A percentile compares a stretch with the other conserved stretches of the same genome.
Evolutionary conservation across 1,140 invertebrate genomes (phyloP).

Genomic region (Cydia pomonella): DNA sequence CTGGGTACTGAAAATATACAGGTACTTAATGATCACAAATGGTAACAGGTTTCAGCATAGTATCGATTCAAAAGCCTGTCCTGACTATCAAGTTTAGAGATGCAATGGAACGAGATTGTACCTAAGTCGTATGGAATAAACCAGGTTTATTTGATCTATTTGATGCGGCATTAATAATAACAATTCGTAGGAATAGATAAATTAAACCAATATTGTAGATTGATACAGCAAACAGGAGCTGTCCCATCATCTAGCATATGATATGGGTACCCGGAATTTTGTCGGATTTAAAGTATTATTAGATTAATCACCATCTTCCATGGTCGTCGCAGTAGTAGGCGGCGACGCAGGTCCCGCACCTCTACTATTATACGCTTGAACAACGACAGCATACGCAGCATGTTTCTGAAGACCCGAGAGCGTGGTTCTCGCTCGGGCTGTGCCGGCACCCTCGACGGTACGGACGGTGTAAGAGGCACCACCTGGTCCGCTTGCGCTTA

Average conservation of each 20-base stretch:
- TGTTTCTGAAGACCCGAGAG: constrained; percentile 89
- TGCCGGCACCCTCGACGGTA: constrained; percentile 87
- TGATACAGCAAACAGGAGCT: not conserved
- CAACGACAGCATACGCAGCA: constrained; percentile 93
- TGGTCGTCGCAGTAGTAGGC: constrained; percentile 90
- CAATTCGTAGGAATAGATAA: not conserved
- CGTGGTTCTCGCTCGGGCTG: constrained; percentile 75
- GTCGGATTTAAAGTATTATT: not conserved
- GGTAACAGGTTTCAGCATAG: not conserved
- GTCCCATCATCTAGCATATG: not conserved
- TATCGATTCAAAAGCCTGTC: no score
- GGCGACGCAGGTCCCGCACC: constrained; percentile 93
- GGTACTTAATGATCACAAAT: not conserved
- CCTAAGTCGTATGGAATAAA: no score
- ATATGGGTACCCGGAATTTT: no score
- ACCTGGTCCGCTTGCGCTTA: constrained; percentile 70
- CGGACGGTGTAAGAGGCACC: constrained; percentile 85
- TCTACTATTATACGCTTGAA: constrained; percentile 95
- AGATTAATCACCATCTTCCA: constrained; percentile 87
- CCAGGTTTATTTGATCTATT: no score
- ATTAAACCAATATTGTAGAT: not conserved
- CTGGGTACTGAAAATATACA: constrained; percentile 84
- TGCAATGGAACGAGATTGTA: no score
- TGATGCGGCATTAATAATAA: not conserved
- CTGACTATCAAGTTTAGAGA: no score